Evolutionary conservation across 2,113 vertebrate genomes (phyloP), one percentile per base, ranked within the genome.

Genomic region (Aythya baeri): DNA sequence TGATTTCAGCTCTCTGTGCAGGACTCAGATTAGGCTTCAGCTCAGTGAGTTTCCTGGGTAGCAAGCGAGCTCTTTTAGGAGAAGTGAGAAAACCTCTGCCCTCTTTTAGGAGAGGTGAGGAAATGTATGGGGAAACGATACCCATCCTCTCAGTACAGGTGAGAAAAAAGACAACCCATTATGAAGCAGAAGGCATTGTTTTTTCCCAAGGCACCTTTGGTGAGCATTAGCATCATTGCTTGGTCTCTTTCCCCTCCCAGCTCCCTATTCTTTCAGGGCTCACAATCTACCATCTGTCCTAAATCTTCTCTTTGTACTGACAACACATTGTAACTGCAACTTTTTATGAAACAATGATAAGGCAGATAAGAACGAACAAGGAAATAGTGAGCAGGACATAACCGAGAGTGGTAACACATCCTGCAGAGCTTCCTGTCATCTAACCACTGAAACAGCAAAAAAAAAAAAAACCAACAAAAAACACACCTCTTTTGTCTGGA

Each of bases 401-500:
- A 73, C 32, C 55, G 62, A 43, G 81, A 91, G 83, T 9, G 52
- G 29, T 29, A 61, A 83, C 16, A 38, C 83, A 76, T 94, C 86
- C 91, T 82, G 77, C n/a, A 87, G 88, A 17, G 70, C 46, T 97
- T 97, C 93, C 93, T 94, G 96, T 22, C 71, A 79, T 23, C 73
- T 55, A 88, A 89, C 89, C 38, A 15, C 91, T 32, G 50, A 44
- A 92, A 88, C 7, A 10, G 57, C 13, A 49, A 32, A 61, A 36
- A 9, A 75, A 17, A 44, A 52, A 32, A 61, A 36, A 9, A 75
- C 15, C 14, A 43, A 44, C 3, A 31, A 57, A 36, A 9, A 32
- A 8, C 72, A 65, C 36, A 5, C 2, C 85, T 75, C 54, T 88
- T 90, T 55, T 65, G 83, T 83, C 91, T 66, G 44, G 27, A 52